Evolutionary conservation across 2,888 invertebrate species (phyloP), one percentile per base, ranked within the genome.

Genomic region (Drosophila neoperkinsi): DNA sequence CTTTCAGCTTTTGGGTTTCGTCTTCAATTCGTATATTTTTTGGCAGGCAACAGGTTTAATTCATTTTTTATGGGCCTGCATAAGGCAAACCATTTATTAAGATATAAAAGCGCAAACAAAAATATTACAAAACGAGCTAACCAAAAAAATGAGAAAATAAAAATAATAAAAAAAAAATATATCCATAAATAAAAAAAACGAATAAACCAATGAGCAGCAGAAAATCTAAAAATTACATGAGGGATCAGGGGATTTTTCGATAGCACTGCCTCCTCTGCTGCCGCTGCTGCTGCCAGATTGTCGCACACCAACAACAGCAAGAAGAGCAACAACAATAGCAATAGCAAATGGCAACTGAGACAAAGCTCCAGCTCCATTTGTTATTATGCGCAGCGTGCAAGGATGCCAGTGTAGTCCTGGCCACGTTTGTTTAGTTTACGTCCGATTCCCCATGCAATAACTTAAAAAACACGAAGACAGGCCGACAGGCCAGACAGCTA

Each of bases 221-320:
- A 80, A 90, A 91, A 90, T 88, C 87, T 90, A 90, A 90, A 92
- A 92, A 92, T 92, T 92, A 92, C 92, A 90, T 92, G 88, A 91
- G 92, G 92, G 92, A 92, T 88, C 84, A 73, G 73, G 92, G 91
- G 92, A 87, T 79, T 90, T 84, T 82, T 78, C 74, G 75, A 81
- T 77, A 68, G 73, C 75, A 81, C 61, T 64, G 76, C 67, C 81
- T 78, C 71, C 69, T 52, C 51, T 53, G 13, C 16, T 21, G 21
- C 31, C 31, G 28, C 31, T 43, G n/a, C 25, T 36, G 30, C 56
- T 61, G 63, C 58, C 61, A 74, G 74, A 73, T 77, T 81, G 75
- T 82, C 86, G 80, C 69, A 74, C 52, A 62, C 30, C 59, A 71
- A 52, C 64, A 73, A 36, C 60, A 73, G 21, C 64, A 60, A 53